Evolutionary conservation across 2,113 vertebrate species (phyloP).

Genomic region (Parus major): DNA sequence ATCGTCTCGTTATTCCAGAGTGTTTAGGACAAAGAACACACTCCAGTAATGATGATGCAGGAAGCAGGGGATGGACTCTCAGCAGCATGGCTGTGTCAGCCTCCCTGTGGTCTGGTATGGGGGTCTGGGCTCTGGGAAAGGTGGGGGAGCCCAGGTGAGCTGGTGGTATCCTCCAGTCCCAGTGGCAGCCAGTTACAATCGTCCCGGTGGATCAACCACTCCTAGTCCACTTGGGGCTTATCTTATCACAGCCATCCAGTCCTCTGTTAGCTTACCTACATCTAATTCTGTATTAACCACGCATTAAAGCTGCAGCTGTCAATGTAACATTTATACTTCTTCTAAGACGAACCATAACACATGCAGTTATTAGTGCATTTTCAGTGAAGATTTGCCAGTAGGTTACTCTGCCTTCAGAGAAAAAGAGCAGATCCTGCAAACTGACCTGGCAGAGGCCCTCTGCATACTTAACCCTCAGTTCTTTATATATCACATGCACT

Average conservation of each 20-base stretch:
- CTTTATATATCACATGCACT: slow-evolving; percentile 31
- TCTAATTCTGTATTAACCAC: neutral
- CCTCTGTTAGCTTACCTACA: neutral
- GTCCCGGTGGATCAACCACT: neutral
- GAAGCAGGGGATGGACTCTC: neutral
- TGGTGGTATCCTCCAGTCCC: neutral
- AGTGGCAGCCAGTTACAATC: neutral
- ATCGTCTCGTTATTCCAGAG: neutral
- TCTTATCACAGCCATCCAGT: neutral
- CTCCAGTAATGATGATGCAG: fast-evolving
- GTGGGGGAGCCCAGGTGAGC: fast-evolving
- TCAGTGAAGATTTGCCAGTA: neutral
- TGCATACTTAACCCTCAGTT: slow-evolving; percentile 15
- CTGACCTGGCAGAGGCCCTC: neutral
- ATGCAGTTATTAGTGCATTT: neutral
- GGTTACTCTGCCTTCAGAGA: neutral
- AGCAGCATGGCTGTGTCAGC: fast-evolving
- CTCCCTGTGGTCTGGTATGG: fast-evolving
- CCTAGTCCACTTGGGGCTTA: fast-evolving
- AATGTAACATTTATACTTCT: neutral
- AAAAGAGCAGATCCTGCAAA: slow-evolving; percentile 4
- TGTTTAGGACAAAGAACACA: neutral
- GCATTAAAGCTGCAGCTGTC: neutral
- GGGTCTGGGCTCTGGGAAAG: neutral
- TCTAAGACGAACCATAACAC: neutral